A percentile compares a stretch with the other conserved stretches of the same genome.
Evolutionary conservation across 2,113 vertebrate genomes (phyloP).

Genomic region (Salvelinus namaycush): DNA sequence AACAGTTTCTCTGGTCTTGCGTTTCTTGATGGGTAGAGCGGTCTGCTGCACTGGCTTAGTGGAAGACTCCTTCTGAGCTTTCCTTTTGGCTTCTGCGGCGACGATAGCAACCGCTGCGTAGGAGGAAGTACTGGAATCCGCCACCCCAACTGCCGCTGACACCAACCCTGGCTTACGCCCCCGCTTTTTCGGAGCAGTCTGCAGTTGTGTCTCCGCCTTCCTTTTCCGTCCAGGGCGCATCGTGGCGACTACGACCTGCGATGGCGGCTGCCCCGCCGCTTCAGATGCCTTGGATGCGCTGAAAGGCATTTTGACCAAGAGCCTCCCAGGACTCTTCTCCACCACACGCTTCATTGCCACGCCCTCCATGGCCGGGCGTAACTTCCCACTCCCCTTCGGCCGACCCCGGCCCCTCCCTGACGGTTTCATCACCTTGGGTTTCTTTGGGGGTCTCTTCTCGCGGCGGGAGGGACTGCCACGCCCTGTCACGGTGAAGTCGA

Average conservation of each 20-base stretch:
- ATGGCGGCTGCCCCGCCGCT: constrained; percentile 63
- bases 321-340: constrained; percentile 88
- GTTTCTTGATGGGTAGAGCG: constrained; percentile 91
- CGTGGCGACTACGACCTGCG: constrained; percentile 71
- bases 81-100: constrained; percentile 82
- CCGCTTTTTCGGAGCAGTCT: constrained; percentile 85
- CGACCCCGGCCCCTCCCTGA: constrained; percentile 85
- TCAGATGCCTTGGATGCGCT: constrained; percentile 68
- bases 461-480: constrained; percentile 89
- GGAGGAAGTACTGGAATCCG: constrained; percentile 38
- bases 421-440: constrained; percentile 83
- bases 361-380: constrained; percentile 76
- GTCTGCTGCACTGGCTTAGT: constrained; percentile 82
- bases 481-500: constrained; percentile 94
- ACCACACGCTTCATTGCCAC: constrained; percentile 87
- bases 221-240: constrained; percentile 84
- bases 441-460: constrained; percentile 87
- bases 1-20: constrained; percentile 87
- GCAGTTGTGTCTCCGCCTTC: constrained; percentile 78
- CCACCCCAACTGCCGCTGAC: constrained; percentile 43
- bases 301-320: constrained; percentile 91
- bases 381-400: constrained; percentile 81
- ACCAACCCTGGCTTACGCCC: constrained; percentile 82
- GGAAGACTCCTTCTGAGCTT: constrained; percentile 82
- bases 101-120: constrained; percentile 66